Conservation (phyloP, 2,888 invertebrate species). For the Drosophila antonietae region DNA sequence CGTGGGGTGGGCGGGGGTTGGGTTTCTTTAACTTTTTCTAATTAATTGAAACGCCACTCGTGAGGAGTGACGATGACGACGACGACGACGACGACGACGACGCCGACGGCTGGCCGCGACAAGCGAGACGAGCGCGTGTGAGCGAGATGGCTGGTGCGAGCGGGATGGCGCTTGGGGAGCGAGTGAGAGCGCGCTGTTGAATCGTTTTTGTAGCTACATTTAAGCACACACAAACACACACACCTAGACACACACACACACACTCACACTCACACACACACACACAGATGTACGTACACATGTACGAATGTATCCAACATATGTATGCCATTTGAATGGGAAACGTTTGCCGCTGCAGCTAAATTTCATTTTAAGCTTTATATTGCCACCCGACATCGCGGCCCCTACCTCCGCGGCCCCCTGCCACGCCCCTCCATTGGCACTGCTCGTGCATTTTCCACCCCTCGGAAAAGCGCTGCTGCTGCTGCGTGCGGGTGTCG, state of each 20-base stretch:
- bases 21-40: slow-evolving; percentile 79
- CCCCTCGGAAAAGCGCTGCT: slow-evolving; percentile 13
- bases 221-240: slow-evolving; percentile 34
- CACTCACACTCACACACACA: slow-evolving; percentile 2
- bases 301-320: slow-evolving; percentile 55
- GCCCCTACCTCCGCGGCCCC: neutral
- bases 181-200: slow-evolving; percentile 35
- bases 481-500: slow-evolving; percentile 48
- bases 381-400: slow-evolving; percentile 45
- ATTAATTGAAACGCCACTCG: slow-evolving; percentile 81
- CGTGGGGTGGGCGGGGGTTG: slow-evolving; percentile 17
- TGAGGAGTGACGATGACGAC: slow-evolving; percentile 63
- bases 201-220: slow-evolving; percentile 59
- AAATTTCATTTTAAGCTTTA: slow-evolving; percentile 61
- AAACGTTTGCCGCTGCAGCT: slow-evolving; percentile 48
- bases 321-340: slow-evolving; percentile 60
- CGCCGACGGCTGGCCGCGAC: slow-evolving; percentile 45
- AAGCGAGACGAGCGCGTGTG: slow-evolving; percentile 18
- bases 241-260: slow-evolving; percentile 15
- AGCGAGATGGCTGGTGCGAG: slow-evolving; percentile 11
- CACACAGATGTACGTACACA: slow-evolving; percentile 16
- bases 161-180: slow-evolving; percentile 18
- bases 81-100: slow-evolving; percentile 34
- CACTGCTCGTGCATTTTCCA: slow-evolving; percentile 12
- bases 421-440: neutral